phyloP scores from a whole-genome alignment of 2,797 vertebrate genomes.

The Halcyon chelicuti region DNA sequence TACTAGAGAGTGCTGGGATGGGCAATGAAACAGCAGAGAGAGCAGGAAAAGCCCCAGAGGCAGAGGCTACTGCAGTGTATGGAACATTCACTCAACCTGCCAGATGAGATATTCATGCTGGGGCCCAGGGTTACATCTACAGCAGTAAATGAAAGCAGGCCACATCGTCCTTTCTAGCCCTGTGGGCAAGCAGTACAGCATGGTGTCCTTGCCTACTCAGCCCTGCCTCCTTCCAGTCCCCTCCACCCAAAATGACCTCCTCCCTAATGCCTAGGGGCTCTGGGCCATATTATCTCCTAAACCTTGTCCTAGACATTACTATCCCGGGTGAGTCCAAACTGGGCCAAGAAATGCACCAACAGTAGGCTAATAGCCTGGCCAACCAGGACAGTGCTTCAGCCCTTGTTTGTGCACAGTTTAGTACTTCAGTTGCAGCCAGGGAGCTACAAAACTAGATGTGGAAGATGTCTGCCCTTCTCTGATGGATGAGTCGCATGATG shows the following conservation, averaged over 20 bases:
- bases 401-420: not conserved
- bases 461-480: not conserved
- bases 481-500: not conserved
- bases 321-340: not conserved
- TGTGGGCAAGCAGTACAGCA: not conserved
- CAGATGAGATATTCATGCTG: not conserved
- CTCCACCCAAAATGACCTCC: not conserved
- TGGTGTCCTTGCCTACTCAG: accelerated
- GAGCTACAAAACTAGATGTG: not conserved
- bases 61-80: not conserved
- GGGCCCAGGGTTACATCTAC: accelerated
- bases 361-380: not conserved
- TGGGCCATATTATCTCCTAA: not conserved
- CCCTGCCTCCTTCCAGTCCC: not conserved
- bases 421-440: not conserved
- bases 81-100: not conserved
- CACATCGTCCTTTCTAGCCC: not conserved
- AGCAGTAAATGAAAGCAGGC: not conserved
- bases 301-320: not conserved
- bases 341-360: not conserved
- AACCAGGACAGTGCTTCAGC: accelerated
- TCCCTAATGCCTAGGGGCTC: not conserved
- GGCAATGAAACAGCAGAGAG: not conserved
- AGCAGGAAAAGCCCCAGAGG: not conserved
- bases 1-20: not conserved